Percentiles rank a stretch among this genome's conserved stretches.
These are phyloP conservation scores for Heliconius hermathena DNA, from an alignment of 1,140 invertebrate genomes.

Conservation along the genomic window DNA sequence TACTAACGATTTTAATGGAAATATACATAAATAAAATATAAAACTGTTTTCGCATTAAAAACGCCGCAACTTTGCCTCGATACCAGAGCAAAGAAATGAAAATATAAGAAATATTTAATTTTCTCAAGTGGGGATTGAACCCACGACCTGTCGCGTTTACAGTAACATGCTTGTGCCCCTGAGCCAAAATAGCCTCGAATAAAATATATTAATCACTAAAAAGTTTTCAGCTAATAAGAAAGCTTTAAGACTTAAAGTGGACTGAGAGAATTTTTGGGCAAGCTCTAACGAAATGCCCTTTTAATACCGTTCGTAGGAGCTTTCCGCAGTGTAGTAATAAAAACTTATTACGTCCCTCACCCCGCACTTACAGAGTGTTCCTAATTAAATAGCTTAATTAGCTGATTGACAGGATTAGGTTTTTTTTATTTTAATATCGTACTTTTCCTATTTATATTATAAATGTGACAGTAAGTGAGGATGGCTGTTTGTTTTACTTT, in stretches of 20 bases:
- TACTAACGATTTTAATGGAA: too few relatives aligned
- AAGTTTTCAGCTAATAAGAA: background rate
- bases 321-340: constrained; percentile 6
- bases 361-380: constrained; percentile 1
- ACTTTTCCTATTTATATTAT: too few relatives aligned
- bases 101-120: too few relatives aligned
- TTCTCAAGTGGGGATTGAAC: too few relatives aligned
- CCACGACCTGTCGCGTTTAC: too few relatives aligned
- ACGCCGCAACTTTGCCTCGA: too few relatives aligned
- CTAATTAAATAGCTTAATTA: constrained; percentile 8
- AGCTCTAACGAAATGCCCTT: background rate
- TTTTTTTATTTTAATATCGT: background rate
- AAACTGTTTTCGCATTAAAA: too few relatives aligned
- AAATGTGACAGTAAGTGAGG: too few relatives aligned
- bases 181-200: background rate
- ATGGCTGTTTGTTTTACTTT: too few relatives aligned
- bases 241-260: background rate
- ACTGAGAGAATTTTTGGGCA: background rate
- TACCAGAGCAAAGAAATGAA: too few relatives aligned
- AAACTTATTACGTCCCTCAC: background rate
- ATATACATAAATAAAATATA: too few relatives aligned
- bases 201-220: constrained; percentile 4
- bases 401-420: background rate
- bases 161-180: too few relatives aligned
- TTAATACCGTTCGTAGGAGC: background rate